Conservation (phyloP, 1,140 invertebrate genomes). For the Cydia pomonella region DNA sequence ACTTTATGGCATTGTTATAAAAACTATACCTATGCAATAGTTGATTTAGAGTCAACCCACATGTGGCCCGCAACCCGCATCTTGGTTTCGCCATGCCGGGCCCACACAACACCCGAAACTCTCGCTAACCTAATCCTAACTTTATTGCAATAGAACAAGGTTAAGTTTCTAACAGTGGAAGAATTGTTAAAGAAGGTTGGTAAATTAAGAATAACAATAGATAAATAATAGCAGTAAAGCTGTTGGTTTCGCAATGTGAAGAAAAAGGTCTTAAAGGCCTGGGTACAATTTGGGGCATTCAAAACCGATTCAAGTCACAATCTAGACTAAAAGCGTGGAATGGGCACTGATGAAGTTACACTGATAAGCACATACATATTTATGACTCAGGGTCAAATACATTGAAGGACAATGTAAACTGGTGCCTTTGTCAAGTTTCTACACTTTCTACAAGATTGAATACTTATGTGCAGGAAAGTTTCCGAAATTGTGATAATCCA, state of each 20-base stretch:
- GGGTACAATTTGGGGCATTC: not conserved
- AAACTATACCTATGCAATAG: not conserved
- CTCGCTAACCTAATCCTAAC: not conserved
- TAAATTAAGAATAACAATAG: conserved; percentile 17
- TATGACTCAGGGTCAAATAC: too few species aligned
- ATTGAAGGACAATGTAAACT: too few species aligned
- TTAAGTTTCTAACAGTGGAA: not conserved
- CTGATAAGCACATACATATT: too few species aligned
- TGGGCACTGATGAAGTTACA: too few species aligned
- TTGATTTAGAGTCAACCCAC: not conserved
- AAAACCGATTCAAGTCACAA: too few species aligned
- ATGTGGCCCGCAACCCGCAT: conserved; percentile 31
- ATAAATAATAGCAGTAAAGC: not conserved
- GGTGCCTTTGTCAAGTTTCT: too few species aligned
- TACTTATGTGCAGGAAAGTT: too few species aligned
- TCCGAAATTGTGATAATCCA: too few species aligned
- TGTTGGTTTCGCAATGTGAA: not conserved
- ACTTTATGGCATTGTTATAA: not conserved
- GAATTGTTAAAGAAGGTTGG: not conserved
- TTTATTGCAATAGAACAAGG: not conserved
- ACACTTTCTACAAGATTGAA: too few species aligned
- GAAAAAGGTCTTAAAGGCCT: not conserved
- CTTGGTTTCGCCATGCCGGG: conserved; percentile 19
- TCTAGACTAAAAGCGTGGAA: too few species aligned
- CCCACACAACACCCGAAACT: not conserved